A percentile compares a stretch with the other conserved stretches of the same genome.
These are phyloP conservation scores for Cassiopea andromeda DNA, from an alignment of 30 jellyfish, hydroid and myxozoan species.

Conservation along the genomic window DNA sequence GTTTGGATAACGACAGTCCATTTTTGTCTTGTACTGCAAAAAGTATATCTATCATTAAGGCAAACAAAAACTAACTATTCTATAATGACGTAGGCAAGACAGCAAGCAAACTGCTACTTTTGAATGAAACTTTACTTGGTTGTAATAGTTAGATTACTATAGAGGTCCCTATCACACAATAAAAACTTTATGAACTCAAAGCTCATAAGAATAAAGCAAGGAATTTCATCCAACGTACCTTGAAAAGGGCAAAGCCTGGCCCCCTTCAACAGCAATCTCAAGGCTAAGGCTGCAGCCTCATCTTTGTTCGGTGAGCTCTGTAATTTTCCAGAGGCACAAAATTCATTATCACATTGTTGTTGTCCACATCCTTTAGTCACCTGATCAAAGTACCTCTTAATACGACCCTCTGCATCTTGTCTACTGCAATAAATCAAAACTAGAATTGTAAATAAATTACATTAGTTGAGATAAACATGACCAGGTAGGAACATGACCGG, in stretches of 20 bases:
- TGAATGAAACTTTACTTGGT: background rate
- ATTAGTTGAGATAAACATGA: background rate
- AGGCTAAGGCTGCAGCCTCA: slow-evolving; percentile 95
- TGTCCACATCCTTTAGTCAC: slow-evolving; percentile 90
- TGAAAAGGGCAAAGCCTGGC: slow-evolving; percentile 68
- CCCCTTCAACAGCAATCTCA: slow-evolving; percentile 49
- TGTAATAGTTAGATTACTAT: no score
- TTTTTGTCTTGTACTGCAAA: slow-evolving; percentile 1
- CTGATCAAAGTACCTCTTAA: slow-evolving; percentile 81
- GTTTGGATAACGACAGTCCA: slow-evolving; percentile 17
- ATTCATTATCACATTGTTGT: slow-evolving; percentile 67
- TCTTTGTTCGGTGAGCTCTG: slow-evolving; percentile 45
- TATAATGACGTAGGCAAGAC: background rate
- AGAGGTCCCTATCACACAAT: no score
- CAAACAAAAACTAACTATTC: no score
- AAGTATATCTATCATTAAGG: background rate
- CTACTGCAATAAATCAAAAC: slow-evolving; percentile 28
- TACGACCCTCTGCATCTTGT: slow-evolving; percentile 71
- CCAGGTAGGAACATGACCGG: background rate
- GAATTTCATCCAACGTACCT: slow-evolving; percentile 29
- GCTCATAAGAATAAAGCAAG: no score
- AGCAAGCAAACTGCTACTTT: background rate
- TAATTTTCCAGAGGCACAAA: slow-evolving; percentile 84
- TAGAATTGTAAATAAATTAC: background rate
- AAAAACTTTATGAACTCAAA: no score